Conservation (phyloP, 2,113 vertebrate species). For the Paramormyrops kingsleyae region DNA sequence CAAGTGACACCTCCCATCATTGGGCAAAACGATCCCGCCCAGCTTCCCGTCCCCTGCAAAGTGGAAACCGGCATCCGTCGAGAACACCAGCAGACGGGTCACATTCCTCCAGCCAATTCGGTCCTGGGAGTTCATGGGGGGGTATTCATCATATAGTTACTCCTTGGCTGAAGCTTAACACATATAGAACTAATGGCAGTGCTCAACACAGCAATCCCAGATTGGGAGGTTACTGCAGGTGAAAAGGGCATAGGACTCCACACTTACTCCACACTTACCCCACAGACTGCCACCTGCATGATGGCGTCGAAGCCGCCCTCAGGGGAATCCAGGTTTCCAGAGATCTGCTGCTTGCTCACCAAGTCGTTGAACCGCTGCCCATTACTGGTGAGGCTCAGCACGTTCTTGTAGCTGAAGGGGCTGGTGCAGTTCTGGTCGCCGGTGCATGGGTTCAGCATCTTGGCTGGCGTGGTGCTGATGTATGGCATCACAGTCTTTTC, state of each 20-base stretch:
- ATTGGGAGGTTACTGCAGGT: neutral
- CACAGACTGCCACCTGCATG: slow-evolving; percentile 97
- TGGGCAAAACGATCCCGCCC: slow-evolving; percentile 93
- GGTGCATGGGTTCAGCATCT: slow-evolving; percentile 86
- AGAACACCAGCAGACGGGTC: slow-evolving; percentile 91
- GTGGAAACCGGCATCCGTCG: slow-evolving; percentile 96
- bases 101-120: slow-evolving; percentile 97
- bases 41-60: slow-evolving; percentile 97
- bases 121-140: slow-evolving; percentile 55
- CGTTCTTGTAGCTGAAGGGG: slow-evolving; percentile 97
- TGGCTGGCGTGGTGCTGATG: slow-evolving; percentile 92
- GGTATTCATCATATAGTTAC: neutral
- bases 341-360: slow-evolving; percentile 94
- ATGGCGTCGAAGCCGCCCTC: slow-evolving; percentile 98
- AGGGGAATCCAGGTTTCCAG: slow-evolving; percentile 95
- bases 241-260: neutral
- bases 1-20: slow-evolving; percentile 91
- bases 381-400: slow-evolving; percentile 78
- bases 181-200: neutral
- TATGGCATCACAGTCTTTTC: slow-evolving; percentile 99
- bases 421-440: slow-evolving; percentile 91
- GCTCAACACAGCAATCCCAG: neutral
- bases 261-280: slow-evolving; percentile 70
- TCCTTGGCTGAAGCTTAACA: neutral
- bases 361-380: slow-evolving; percentile 78